phyloP scores from a whole-genome alignment of 2,888 invertebrate species.

The Rhorus exstirpatorius region DNA sequence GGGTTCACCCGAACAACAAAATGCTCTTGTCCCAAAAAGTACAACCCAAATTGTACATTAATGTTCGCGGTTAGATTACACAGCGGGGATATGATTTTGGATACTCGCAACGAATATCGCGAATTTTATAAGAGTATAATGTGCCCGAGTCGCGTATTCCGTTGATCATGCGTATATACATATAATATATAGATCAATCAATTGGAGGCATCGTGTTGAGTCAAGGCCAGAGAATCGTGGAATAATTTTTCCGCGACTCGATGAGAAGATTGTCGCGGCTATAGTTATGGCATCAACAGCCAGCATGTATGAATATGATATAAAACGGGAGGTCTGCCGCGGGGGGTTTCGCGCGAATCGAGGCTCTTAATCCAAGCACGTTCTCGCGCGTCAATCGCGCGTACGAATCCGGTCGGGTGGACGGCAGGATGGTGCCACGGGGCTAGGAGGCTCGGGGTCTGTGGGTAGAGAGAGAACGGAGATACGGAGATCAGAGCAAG shows the following conservation, averaged over 20 bases:
- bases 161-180: too few species aligned
- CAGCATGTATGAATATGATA: not conserved
- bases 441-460: conserved; percentile 37
- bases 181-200: too few species aligned
- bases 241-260: not conserved
- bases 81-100: too few species aligned
- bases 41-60: not conserved
- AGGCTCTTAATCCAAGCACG: conserved; percentile 69
- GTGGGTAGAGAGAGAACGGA: conserved; percentile 20
- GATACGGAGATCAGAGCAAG: not conserved
- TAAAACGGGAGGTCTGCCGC: not conserved
- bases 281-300: conserved; percentile 5
- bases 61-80: not conserved
- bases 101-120: conserved; percentile 33
- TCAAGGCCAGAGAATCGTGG: too few species aligned
- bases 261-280: not conserved
- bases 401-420: conserved; percentile 63
- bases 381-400: conserved; percentile 70
- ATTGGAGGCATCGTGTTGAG: too few species aligned
- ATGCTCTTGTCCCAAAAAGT: not conserved
- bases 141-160: too few species aligned
- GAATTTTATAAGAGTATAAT: too few species aligned
- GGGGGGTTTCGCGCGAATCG: conserved; percentile 27
- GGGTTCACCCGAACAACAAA: too few species aligned
- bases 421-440: conserved; percentile 49